Base-by-base conservation (phyloP, 2,113 vertebrate species). In the Cyprinodon tularosa region DNA sequence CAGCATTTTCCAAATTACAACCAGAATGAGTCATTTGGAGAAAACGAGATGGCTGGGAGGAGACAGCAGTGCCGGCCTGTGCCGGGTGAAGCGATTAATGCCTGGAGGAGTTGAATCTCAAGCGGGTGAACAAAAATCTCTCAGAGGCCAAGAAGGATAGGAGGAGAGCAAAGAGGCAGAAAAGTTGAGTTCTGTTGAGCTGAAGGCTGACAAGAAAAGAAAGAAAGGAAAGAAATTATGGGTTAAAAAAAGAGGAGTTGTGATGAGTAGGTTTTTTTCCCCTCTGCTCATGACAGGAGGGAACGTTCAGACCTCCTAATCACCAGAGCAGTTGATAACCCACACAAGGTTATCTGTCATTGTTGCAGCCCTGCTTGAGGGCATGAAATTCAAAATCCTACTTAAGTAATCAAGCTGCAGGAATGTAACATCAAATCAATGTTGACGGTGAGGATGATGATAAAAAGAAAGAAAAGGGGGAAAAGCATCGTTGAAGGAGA, bases 391-490 rank as follows among this genome's bases (percentile, higher is more conserved):
- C 71, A 75, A 82, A 86, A 73, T 73, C 66, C 80, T 79, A 81
- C 88, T 92, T 88, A 22, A 88, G 80, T 77, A 87, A 91, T 92
- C 87, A 91, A 78, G 48, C 73, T 5, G 68, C 57, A 71, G 17
- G 57, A 81, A 79, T 84, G 66, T 78, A 61, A 70, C 78, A 75
- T 62, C 44, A 78, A 88, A 87, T 85, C 77, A 84, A 45, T 3
- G 3, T 48, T 53, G 57, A 79, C 42, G 59, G 13, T 15, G 62
- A 22, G 1, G 62, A 66, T 40, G 44, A 37, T 53, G 74, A 77
- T 39, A 38, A 40, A 72, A 62, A 72, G 12, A 59, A 4, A 13
- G 44, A 47, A 36, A 57, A 14, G n/a, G 3, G 12, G 59, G 60
- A 64, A 71, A 75, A 81, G 61, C 13, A 10, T n/a, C 9, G 44